Conservation (phyloP, 2,888 invertebrate species). For the Bellardia pandia region DNA sequence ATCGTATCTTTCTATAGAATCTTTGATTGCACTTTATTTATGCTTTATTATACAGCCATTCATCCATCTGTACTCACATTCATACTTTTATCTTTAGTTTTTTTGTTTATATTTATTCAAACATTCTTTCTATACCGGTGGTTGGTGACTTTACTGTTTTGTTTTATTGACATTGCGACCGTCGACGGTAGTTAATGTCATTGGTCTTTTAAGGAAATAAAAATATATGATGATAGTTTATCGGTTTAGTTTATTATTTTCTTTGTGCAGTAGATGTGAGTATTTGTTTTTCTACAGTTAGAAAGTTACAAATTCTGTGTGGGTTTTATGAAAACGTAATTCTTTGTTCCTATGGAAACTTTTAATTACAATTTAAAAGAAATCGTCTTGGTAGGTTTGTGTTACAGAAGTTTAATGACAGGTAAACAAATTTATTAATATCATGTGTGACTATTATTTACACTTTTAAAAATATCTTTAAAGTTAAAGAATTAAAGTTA, state of each 20-base stretch:
- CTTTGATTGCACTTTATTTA: conserved; percentile 71
- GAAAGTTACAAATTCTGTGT: conserved; percentile 24
- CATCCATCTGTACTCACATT: not conserved
- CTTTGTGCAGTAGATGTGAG: not conserved
- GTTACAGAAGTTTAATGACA: not conserved
- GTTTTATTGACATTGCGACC: conserved; percentile 70
- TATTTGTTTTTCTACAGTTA: not conserved
- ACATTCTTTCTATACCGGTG: conserved; percentile 19
- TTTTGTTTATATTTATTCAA: not conserved
- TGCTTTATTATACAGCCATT: conserved; percentile 1
- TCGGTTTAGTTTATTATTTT: conserved; percentile 24
- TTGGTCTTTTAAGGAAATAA: conserved; percentile 73
- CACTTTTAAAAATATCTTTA: no score
- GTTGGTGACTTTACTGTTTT: conserved; percentile 50
- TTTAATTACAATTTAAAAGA: conserved; percentile 16
- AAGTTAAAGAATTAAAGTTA: no score
- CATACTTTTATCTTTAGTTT: conserved; percentile 16
- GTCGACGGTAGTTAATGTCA: conserved; percentile 67
- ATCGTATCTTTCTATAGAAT: conserved; percentile 72
- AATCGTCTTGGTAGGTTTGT: not conserved
- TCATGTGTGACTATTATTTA: no score
- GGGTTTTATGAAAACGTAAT: not conserved
- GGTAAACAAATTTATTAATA: no score
- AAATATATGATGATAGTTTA: conserved; percentile 53
- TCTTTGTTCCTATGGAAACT: conserved; percentile 10